Evolutionary conservation across 2,888 invertebrate genomes (phyloP).

Genomic region (Pachymerium ferrugineum): DNA sequence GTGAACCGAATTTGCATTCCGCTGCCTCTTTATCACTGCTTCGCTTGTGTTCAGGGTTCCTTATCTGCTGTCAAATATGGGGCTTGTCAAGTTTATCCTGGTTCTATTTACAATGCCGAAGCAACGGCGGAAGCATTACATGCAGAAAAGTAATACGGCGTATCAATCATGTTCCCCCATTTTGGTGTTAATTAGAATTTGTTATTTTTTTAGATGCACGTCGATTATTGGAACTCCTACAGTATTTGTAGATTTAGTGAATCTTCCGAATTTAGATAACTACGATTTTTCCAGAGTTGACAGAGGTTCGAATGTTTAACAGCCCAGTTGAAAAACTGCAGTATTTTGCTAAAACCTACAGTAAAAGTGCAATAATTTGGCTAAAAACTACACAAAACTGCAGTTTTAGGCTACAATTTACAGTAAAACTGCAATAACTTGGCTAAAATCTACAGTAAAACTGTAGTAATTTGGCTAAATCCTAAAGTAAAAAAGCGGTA

Average conservation of each 20-base stretch:
- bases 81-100: conserved; percentile 55
- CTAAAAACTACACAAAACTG: too few species aligned
- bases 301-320: neutral
- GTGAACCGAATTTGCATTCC: conserved; percentile 50
- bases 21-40: conserved; percentile 77
- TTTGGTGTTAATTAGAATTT: neutral
- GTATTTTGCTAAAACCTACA: too few species aligned
- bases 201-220: conserved; percentile 3
- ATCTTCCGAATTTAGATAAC: conserved; percentile 48
- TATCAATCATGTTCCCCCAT: neutral
- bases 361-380: too few species aligned
- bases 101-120: conserved; percentile 57
- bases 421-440: too few species aligned
- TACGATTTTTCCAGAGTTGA: conserved; percentile 5
- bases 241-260: conserved; percentile 73
- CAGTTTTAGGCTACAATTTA: too few species aligned
- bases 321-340: too few species aligned
- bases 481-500: too few species aligned
- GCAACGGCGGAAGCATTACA: conserved; percentile 59
- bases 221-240: conserved; percentile 74
- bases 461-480: too few species aligned
- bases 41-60: conserved; percentile 63
- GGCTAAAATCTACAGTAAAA: too few species aligned
- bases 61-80: neutral
- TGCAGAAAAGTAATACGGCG: conserved; percentile 62